Conservation (phyloP, 2,113 vertebrate genomes). For the Aplodontia rufa region DNA sequence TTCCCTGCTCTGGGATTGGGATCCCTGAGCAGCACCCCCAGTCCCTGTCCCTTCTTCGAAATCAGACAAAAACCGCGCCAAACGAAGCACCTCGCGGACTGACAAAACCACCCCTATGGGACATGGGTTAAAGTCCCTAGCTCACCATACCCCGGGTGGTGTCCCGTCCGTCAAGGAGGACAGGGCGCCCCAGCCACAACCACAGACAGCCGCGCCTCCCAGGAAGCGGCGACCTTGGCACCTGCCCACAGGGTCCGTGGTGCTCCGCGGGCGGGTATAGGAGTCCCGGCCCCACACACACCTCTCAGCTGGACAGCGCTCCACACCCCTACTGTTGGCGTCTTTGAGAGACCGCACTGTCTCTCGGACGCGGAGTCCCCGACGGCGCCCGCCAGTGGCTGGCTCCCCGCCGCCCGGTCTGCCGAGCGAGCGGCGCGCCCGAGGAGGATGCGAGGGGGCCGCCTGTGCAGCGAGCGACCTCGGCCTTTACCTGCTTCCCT, state of each 20-base stretch:
- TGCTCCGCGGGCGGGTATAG: not conserved
- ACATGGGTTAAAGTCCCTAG: too few relatives aligned
- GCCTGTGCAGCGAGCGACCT: not conserved
- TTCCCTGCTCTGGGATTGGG: too few relatives aligned
- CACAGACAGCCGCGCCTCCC: not conserved
- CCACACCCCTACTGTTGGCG: not conserved
- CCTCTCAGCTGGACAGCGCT: not conserved
- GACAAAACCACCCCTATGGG: not conserved
- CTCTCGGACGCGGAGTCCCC: not conserved
- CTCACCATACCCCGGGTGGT: fast-evolving
- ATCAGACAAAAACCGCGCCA: not conserved
- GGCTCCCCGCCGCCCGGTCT: not conserved
- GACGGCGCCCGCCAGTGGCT: not conserved
- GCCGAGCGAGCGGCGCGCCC: not conserved
- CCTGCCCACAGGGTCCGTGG: not conserved
- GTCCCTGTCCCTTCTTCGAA: fast-evolving
- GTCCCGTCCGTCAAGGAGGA: not conserved
- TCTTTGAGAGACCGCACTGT: not conserved
- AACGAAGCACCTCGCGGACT: too few relatives aligned
- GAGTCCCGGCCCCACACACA: too few relatives aligned
- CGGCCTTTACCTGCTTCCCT: slow-evolving; percentile 32
- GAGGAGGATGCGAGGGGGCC: too few relatives aligned
- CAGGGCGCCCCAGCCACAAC: not conserved
- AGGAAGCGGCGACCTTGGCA: not conserved
- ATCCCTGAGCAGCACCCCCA: not conserved